Evolutionary conservation across 1,140 invertebrate species (phyloP), one percentile per base, ranked within the genome.

Genomic region (Adelges cooleyi): DNA sequence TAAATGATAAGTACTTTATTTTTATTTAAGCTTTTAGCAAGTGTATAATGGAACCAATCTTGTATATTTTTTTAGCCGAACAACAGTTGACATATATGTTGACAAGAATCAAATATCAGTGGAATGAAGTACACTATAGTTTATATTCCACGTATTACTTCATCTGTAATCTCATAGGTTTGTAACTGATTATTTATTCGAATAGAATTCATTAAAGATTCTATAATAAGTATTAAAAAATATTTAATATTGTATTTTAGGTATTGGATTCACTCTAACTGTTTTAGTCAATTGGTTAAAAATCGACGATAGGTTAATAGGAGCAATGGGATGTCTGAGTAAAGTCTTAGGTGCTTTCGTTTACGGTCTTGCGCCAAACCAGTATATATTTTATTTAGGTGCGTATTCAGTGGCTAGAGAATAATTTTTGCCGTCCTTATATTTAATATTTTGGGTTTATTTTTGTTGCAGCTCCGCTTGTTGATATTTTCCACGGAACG

Each of bases 41-140:
- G n/a, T n/a, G n/a, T n/a, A n/a, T n/a, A n/a, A n/a, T n/a, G n/a
- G n/a, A n/a, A n/a, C n/a, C n/a, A n/a, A n/a, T n/a, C n/a, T 8
- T 38, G 36, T 38, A 48, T 48, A 11, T 69, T n/a, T n/a, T n/a
- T 69, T 73, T 78, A 88, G 86, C 87, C 71, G 88, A 90, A 76
- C 86, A 88, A 83, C 83, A 83, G 29, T 86, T 90, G 2, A 80
- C 84, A 74, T 90, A 90, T 71, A 75, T 90, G 18, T 90, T 89
- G 71, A 87, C 86, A 15, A 78, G 87, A 66, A 89, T 83, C 72
- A 79, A 84, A 20, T 90, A 89, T 75, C 86, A 89, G 68, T 90
- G 87, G 87, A 83, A 88, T 71, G 87, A 90, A 77, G 84, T 89
- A 54, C 83, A 87, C 72, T 90, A 85, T 77, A 90, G 88, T 71